phyloP scores from a whole-genome alignment of 2,797 vertebrate genomes.

The Silurus aristotelis region DNA sequence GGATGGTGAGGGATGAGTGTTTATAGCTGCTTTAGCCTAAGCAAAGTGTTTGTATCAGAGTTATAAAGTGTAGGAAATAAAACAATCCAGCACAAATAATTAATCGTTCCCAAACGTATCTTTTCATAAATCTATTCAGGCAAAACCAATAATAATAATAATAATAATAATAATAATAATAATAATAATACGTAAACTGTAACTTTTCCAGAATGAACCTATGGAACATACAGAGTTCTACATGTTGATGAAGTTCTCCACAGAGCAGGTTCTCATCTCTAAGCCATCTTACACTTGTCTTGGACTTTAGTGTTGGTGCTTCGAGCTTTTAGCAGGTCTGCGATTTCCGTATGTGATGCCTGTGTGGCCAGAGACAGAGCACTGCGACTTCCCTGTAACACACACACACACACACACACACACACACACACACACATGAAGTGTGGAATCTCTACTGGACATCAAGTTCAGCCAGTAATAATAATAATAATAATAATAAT shows the following conservation, averaged over 20 bases:
- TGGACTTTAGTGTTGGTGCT: constrained; percentile 65
- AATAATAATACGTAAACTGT: not conserved
- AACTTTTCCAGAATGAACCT: not conserved
- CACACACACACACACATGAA: not conserved
- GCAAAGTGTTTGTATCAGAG: not conserved
- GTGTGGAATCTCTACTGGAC: not conserved
- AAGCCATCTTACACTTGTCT: constrained; percentile 53
- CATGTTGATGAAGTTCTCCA: not conserved
- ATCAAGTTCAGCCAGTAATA: not conserved
- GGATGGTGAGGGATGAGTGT: not conserved
- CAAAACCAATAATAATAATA: not conserved
- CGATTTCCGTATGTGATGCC: constrained; percentile 73
- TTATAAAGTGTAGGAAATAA: no score
- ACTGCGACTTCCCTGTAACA: constrained; percentile 70
- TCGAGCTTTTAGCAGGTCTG: constrained; percentile 72
- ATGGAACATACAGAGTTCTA: not conserved
- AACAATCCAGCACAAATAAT: not conserved
- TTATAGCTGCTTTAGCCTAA: not conserved
- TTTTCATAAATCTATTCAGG: no score
- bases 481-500: no score
- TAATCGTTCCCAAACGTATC: not conserved
- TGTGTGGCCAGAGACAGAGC: constrained; percentile 72
- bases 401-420: constrained; percentile 11
- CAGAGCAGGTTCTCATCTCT: not conserved
- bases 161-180: not conserved